Percentiles rank a stretch among this genome's conserved stretches.
phyloP scores from a whole-genome alignment of 2,888 invertebrate species.

The Furcula furcula region DNA sequence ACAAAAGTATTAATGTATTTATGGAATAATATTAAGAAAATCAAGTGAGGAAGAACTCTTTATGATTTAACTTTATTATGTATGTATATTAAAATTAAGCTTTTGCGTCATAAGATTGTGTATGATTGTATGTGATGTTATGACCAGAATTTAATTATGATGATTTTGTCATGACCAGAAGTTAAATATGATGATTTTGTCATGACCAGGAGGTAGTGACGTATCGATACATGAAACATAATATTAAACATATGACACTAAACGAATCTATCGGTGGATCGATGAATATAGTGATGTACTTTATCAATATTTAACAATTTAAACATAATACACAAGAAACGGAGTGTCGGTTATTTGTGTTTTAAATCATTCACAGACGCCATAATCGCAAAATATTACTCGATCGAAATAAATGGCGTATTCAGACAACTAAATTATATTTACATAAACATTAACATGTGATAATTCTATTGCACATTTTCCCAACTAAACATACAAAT shows the following conservation, averaged over 20 bases:
- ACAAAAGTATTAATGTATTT: too few species aligned
- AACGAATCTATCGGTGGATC: slow-evolving; percentile 8
- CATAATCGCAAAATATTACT: not conserved
- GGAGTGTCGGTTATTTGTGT: slow-evolving; percentile 9
- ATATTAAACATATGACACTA: not conserved
- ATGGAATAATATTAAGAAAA: too few species aligned
- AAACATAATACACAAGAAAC: slow-evolving; percentile 1
- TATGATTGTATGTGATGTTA: too few species aligned
- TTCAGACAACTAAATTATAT: too few species aligned
- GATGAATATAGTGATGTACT: slow-evolving; percentile 15
- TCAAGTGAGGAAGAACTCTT: too few species aligned
- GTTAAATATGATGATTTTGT: not conserved
- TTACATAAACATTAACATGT: too few species aligned
- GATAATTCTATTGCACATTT: not conserved
- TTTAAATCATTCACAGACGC: not conserved
- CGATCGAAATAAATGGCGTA: too few species aligned
- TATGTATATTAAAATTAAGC: too few species aligned
- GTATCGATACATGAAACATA: not conserved
- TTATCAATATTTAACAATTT: slow-evolving; percentile 8
- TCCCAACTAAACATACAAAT: not conserved
- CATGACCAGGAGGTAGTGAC: not conserved
- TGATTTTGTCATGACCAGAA: too few species aligned
- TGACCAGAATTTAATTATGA: too few species aligned
- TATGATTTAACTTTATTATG: too few species aligned
- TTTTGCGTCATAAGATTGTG: too few species aligned